These are phyloP conservation scores for Diaphora mendica DNA, from an alignment of 2,888 invertebrate genomes.

Conservation along the genomic window DNA sequence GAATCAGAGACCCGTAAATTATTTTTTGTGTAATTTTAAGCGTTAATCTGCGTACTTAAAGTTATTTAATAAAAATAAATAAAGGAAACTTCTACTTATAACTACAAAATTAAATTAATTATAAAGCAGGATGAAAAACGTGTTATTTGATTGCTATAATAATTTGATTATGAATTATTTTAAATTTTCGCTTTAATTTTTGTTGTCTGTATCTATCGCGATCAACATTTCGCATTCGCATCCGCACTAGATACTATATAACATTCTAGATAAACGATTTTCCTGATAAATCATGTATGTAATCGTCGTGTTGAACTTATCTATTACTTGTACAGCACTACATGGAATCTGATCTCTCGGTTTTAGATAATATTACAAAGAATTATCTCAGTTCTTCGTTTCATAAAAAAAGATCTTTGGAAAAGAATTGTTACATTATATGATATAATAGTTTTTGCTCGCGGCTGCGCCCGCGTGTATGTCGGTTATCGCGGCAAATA, in stretches of 20 bases:
- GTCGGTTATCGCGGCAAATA: too few relatives aligned
- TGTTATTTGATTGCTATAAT: not conserved
- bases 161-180: not conserved
- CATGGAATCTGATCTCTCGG: not conserved
- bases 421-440: too few relatives aligned
- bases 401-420: not conserved
- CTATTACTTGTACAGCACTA: not conserved
- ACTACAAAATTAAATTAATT: too few relatives aligned
- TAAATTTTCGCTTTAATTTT: too few relatives aligned
- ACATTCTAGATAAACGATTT: not conserved
- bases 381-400: not conserved
- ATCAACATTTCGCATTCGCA: not conserved
- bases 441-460: too few relatives aligned
- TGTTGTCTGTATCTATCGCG: not conserved
- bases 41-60: too few relatives aligned
- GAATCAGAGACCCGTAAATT: too few relatives aligned
- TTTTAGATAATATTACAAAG: not conserved
- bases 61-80: too few relatives aligned
- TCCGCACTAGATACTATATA: not conserved
- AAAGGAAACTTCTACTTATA: too few relatives aligned
- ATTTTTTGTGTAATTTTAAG: too few relatives aligned
- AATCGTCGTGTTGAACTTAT: not conserved
- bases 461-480: too few relatives aligned
- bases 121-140: too few relatives aligned
- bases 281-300: slow-evolving; percentile 1